A percentile compares a stretch with the other conserved stretches of the same genome.
These are phyloP conservation scores for Scaptomyza graminum DNA, from an alignment of 1,140 invertebrate species.

Conservation along the genomic window DNA sequence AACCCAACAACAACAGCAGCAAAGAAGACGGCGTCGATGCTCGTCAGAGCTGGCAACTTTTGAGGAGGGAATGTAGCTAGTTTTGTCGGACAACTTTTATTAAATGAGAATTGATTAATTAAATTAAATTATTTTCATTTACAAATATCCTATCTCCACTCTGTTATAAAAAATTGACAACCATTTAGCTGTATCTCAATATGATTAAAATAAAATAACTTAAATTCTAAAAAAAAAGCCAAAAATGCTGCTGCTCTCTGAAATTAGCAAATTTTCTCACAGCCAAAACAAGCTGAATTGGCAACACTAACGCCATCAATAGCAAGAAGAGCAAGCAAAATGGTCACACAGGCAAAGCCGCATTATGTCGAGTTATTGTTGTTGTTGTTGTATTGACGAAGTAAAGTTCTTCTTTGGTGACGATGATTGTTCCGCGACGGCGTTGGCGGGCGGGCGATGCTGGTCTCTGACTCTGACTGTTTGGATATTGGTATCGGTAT, in stretches of 20 bases:
- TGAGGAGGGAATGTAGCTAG: background rate
- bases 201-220: too few relatives aligned
- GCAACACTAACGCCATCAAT: slow-evolving; percentile 13
- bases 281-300: background rate
- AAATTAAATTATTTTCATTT: background rate
- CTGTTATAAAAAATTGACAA: too few relatives aligned
- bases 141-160: background rate
- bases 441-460: slow-evolving; percentile 53
- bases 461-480: slow-evolving; percentile 41
- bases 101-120: too few relatives aligned
- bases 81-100: background rate
- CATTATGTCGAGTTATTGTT: slow-evolving; percentile 46
- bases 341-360: slow-evolving; percentile 35
- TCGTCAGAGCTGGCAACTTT: slow-evolving; percentile 15
- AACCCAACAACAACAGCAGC: slow-evolving; percentile 59
- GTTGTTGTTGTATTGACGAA: slow-evolving; percentile 76
- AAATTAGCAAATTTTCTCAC: background rate
- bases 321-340: slow-evolving; percentile 64
- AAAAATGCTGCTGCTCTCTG: background rate
- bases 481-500: slow-evolving; percentile 55
- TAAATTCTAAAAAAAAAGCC: too few relatives aligned
- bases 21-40: slow-evolving; percentile 23
- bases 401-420: slow-evolving; percentile 78
- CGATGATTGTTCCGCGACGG: slow-evolving; percentile 70
- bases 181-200: too few relatives aligned